These are phyloP conservation scores for Cerceris rybyensis DNA, from an alignment of 2,888 invertebrate genomes.

Conservation along the genomic window DNA sequence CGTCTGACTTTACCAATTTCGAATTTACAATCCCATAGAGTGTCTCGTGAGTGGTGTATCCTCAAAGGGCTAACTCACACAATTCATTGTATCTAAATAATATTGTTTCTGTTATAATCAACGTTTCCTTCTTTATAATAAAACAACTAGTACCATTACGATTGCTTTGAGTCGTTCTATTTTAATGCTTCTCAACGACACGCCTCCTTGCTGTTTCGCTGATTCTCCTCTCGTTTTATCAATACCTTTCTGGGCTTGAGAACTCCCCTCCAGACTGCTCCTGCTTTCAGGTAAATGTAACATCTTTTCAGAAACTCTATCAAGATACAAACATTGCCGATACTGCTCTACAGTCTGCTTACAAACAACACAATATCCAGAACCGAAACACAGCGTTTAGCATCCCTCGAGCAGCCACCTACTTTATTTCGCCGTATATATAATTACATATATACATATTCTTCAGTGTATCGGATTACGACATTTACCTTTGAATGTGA, in stretches of 20 bases:
- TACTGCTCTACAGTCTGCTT: conserved; percentile 58
- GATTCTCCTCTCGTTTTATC: conserved; percentile 22
- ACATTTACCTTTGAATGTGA: conserved; percentile 64
- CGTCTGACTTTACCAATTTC: too few relatives aligned
- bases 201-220: conserved; percentile 37
- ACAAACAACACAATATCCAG: conserved; percentile 63
- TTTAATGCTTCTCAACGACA: conserved; percentile 36
- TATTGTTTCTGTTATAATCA: background rate
- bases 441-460: background rate
- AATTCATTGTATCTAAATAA: background rate
- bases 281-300: conserved; percentile 65
- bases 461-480: conserved; percentile 29
- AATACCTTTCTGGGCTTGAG: conserved; percentile 38
- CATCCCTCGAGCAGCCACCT: conserved; percentile 39
- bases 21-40: too few relatives aligned
- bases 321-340: conserved; percentile 34
- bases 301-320: conserved; percentile 48
- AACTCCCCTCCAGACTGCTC: conserved; percentile 22
- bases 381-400: conserved; percentile 50
- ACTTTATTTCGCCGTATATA: conserved; percentile 49
- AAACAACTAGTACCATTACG: background rate
- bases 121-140: background rate
- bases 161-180: conserved; percentile 34
- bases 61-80: too few relatives aligned
- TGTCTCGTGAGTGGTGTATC: too few relatives aligned